A percentile compares a stretch with the other conserved stretches of the same genome.
Conservation (phyloP, 2,113 vertebrate species). For the Tretioscincus oriximinensis region DNA sequence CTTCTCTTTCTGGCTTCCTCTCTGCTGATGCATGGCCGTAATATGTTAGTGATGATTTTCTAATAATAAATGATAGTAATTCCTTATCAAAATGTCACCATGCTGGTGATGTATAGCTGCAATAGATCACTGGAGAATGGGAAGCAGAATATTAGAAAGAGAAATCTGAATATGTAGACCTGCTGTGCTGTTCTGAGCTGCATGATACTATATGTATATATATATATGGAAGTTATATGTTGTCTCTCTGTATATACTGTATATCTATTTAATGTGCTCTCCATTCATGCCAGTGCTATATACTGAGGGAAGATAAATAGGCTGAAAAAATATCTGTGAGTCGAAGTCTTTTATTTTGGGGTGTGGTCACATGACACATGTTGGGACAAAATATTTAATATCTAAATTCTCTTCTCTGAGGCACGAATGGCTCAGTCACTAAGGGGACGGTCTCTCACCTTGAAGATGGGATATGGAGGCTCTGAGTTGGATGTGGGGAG, state of each 20-base stretch:
- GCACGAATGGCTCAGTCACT: too few species aligned
- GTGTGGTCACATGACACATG: too few species aligned
- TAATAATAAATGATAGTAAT: slow-evolving; percentile 65
- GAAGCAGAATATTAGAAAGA: slow-evolving; percentile 49
- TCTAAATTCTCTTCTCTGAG: too few species aligned
- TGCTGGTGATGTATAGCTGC: slow-evolving; percentile 29
- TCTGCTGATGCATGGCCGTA: slow-evolving; percentile 63
- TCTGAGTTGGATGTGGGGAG: too few species aligned
- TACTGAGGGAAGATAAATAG: slow-evolving; percentile 1
- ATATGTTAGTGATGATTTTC: slow-evolving; percentile 64
- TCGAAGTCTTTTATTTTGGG: too few species aligned
- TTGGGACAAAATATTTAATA: too few species aligned
- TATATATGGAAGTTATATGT: neutral
- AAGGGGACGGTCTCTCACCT: too few species aligned
- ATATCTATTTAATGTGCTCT: slow-evolving; percentile 6
- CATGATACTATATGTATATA: neutral
- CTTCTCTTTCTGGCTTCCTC: slow-evolving; percentile 55
- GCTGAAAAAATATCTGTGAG: neutral
- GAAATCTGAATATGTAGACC: slow-evolving; percentile 23
- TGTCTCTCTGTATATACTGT: neutral
- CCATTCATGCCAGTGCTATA: slow-evolving; percentile 12
- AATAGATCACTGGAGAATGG: slow-evolving; percentile 54
- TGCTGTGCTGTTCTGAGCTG: fast-evolving
- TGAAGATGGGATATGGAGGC: too few species aligned
- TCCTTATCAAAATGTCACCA: slow-evolving; percentile 54